These are phyloP conservation scores for Caerostris extrusa DNA, from an alignment of 1,140 invertebrate genomes.

Conservation along the genomic window DNA sequence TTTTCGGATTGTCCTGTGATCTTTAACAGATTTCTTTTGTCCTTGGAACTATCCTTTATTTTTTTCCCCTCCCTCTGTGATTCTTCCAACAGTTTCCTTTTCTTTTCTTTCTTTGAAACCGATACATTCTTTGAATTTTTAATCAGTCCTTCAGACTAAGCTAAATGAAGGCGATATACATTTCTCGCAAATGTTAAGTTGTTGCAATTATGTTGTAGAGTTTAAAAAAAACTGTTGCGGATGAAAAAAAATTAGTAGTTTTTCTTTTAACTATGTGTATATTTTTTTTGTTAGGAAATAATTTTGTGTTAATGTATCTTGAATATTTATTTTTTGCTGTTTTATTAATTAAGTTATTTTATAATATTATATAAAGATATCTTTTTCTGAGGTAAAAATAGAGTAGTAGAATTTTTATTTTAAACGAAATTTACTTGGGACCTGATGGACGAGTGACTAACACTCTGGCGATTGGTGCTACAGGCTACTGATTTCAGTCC, in stretches of 20 bases:
- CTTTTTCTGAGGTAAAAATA: too few relatives aligned
- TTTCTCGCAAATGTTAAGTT: not conserved
- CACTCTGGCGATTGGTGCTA: too few relatives aligned
- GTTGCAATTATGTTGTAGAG: not conserved
- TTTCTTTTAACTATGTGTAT: not conserved
- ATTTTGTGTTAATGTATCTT: too few relatives aligned
- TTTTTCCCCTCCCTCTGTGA: not conserved
- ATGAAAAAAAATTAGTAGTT: not conserved
- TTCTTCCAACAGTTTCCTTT: not conserved
- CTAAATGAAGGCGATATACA: not conserved
- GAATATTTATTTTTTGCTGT: too few relatives aligned
- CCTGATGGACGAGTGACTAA: too few relatives aligned
- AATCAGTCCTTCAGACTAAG: not conserved
- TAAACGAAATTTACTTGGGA: too few relatives aligned
- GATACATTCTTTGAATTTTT: conserved; percentile 43
- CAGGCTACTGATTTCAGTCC: too few relatives aligned
- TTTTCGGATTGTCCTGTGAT: conserved; percentile 36
- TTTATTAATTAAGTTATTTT: too few relatives aligned
- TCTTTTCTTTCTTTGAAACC: not conserved
- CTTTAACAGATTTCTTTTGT: conserved; percentile 40
- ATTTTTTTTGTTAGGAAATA: not conserved
- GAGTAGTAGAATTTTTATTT: too few relatives aligned
- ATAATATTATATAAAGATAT: too few relatives aligned
- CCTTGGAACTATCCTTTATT: not conserved
- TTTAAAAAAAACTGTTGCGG: not conserved